Evolutionary conservation across 2,113 vertebrate genomes (phyloP).

Genomic region (Oophaga pumilio): DNA sequence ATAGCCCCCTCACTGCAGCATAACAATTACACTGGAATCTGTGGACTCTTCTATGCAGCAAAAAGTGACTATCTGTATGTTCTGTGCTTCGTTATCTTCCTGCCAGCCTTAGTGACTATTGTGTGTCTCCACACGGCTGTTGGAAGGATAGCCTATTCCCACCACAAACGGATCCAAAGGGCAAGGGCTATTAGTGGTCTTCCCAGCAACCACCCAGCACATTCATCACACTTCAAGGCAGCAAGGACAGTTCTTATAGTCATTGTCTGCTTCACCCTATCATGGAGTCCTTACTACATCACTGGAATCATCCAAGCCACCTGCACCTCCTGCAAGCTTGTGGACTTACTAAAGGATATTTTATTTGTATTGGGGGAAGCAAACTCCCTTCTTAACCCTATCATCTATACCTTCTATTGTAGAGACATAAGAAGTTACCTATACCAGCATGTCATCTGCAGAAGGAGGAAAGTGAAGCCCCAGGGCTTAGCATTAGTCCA

Average conservation of each 20-base stretch:
- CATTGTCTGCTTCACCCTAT: conserved; percentile 58
- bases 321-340: conserved; percentile 59
- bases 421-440: conserved; percentile 60
- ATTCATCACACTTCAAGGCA: conserved; percentile 58
- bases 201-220: neutral
- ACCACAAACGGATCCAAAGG: conserved; percentile 48
- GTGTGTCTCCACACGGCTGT: conserved; percentile 57
- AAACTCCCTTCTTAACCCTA: conserved; percentile 60
- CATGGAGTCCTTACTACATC: conserved; percentile 62
- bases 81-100: conserved; percentile 60
- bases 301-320: conserved; percentile 58
- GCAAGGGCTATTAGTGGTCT: neutral
- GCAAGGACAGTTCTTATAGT: conserved; percentile 57
- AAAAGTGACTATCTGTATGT: conserved; percentile 61
- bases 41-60: conserved; percentile 58
- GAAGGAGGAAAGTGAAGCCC: conserved; percentile 52
- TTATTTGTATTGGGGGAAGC: conserved; percentile 60
- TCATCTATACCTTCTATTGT: conserved; percentile 57
- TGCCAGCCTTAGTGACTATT: conserved; percentile 56
- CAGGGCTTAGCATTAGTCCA: conserved; percentile 33
- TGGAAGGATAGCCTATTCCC: conserved; percentile 57
- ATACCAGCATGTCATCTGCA: conserved; percentile 41
- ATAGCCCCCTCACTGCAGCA: conserved; percentile 57
- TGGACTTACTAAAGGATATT: conserved; percentile 29
- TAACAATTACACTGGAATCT: conserved; percentile 55